A percentile compares a stretch with the other conserved stretches of the same genome.
These are phyloP conservation scores for Dromius quadrimaculatus DNA, from an alignment of 2,888 invertebrate genomes.

Conservation along the genomic window DNA sequence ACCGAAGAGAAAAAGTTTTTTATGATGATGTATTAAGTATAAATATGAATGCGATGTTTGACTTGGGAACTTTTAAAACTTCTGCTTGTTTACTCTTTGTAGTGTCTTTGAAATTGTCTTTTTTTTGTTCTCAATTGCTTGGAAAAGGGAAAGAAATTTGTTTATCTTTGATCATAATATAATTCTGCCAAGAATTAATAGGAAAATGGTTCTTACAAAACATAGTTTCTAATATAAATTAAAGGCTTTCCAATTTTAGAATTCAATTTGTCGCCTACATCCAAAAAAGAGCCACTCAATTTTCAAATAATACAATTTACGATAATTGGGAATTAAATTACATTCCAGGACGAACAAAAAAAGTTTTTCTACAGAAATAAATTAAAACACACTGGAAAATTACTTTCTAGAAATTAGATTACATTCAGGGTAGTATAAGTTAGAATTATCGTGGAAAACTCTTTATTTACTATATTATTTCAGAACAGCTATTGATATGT, in stretches of 20 bases:
- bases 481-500: background rate
- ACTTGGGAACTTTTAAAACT: background rate
- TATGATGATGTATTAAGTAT: conserved; percentile 36
- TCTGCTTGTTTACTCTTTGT: background rate
- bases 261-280: background rate
- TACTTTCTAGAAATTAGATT: too few species aligned
- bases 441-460: background rate
- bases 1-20: conserved; percentile 23
- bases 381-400: background rate
- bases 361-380: background rate
- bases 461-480: background rate
- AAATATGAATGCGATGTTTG: conserved; percentile 21
- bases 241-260: background rate
- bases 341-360: background rate
- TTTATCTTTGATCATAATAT: background rate
- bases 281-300: background rate
- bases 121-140: background rate
- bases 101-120: conserved; percentile 1
- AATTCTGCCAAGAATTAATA: background rate
- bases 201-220: background rate
- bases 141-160: background rate
- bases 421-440: too few species aligned
- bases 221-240: background rate
- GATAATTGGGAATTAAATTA: background rate
- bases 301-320: background rate